These are phyloP conservation scores for Metellina segmentata DNA, from an alignment of 2,888 invertebrate genomes.

Conservation along the genomic window DNA sequence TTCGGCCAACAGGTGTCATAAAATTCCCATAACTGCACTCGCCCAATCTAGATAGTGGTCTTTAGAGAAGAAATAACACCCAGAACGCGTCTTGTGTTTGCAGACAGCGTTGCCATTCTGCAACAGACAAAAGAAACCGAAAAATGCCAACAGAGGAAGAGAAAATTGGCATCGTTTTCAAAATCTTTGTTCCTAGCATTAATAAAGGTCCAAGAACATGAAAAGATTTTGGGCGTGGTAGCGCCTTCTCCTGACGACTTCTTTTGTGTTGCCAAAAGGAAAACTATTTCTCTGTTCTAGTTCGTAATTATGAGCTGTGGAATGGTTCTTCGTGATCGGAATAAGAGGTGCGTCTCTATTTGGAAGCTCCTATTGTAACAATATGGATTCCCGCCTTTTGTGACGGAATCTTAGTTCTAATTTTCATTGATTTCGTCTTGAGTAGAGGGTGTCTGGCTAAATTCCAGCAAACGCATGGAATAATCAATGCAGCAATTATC, in stretches of 20 bases:
- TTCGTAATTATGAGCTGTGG: conserved; percentile 26
- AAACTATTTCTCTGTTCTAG: conserved; percentile 14
- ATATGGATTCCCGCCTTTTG: background rate
- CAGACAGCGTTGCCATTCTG: background rate
- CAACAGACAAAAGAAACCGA: conserved; percentile 9
- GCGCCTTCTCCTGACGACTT: background rate
- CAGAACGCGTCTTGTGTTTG: conserved; percentile 1
- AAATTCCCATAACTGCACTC: background rate
- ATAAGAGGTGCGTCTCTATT: conserved; percentile 14
- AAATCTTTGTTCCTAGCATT: conserved; percentile 20
- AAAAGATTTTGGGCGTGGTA: conserved; percentile 15
- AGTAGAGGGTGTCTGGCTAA: background rate
- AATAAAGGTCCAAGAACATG: background rate
- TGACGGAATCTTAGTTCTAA: background rate
- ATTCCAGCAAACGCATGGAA: background rate
- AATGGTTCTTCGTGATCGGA: conserved; percentile 36
- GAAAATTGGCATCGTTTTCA: background rate
- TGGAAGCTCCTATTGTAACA: background rate
- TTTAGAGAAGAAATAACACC: background rate
- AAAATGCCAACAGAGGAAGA: background rate
- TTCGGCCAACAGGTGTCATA: background rate
- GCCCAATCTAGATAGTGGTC: background rate
- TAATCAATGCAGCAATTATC: background rate
- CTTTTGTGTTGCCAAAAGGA: conserved; percentile 2
- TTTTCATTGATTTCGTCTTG: background rate